Base-by-base conservation (phyloP, 2,113 vertebrate genomes). In the Podarcis raffonei region DNA sequence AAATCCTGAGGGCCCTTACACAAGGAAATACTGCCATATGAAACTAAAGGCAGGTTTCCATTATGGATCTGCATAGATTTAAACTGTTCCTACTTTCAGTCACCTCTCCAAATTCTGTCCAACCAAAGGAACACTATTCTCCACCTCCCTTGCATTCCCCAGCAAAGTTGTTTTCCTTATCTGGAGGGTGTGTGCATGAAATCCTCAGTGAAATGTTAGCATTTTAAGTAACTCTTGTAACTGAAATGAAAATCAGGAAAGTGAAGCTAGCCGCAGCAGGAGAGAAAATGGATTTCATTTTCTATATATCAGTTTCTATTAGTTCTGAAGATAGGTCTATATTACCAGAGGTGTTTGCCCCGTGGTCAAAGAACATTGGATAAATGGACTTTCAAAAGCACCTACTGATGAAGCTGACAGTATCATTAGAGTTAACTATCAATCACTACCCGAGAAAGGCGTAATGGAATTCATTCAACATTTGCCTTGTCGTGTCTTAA, bases 131-230 rank as follows among this genome's bases (percentile, higher is more conserved):
- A 74, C 20, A 20, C 0, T 88, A 39, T 71, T 82, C 81, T 81
- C n/a, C 72, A n/a, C 35, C 39, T 18, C n/a, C 7, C 78, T 35
- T 15, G 27, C 69, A 18, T 84, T 27, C 18, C 78, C 78, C 86
- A 83, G 90, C 91, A 85, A 65, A 92, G 92, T 16, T 89, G 92
- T 83, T 95, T 90, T 76, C 90, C 83, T 83, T 85, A 65, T 1
- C 39, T 4, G 69, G 85, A 72, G 62, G 1, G 65, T n/a, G 20
- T 6, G 1, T 32, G 32, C 25, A 18, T 13, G 16, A 87, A 90
- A 6, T 4, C 87, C 65, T 88, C 76, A 66, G 89, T 86, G 93
- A 87, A 76, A 91, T 0, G 81, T 79, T 27, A 75, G 90, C 89
- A 88, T 74, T 2, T 16, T 23, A 37, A 92, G 89, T 0, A 89